A percentile compares a stretch with the other conserved stretches of the same genome.
These are phyloP conservation scores for Catocala fraxini DNA, from an alignment of 2,888 invertebrate species.

Conservation along the genomic window DNA sequence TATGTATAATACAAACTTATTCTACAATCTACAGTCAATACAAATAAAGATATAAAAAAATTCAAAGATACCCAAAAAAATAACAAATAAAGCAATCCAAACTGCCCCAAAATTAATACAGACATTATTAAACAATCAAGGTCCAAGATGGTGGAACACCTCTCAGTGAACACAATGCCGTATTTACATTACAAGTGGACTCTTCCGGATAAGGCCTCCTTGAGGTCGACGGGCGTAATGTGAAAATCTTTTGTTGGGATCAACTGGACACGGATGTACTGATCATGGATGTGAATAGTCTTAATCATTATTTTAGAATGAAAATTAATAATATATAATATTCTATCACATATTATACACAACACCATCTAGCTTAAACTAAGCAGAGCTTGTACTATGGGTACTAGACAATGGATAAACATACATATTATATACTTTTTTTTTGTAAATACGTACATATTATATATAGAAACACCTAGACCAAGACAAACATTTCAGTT, in stretches of 20 bases:
- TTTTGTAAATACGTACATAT: no score
- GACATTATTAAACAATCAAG: slow-evolving; percentile 53
- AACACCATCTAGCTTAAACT: no score
- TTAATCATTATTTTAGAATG: not conserved
- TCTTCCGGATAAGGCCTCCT: slow-evolving; percentile 82
- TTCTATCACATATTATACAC: no score
- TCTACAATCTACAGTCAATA: not conserved
- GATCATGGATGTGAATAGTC: slow-evolving; percentile 36
- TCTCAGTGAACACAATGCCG: slow-evolving; percentile 67
- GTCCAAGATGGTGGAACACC: slow-evolving; percentile 56
- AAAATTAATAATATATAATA: no score
- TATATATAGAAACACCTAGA: no score
- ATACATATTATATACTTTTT: no score
- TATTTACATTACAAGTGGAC: slow-evolving; percentile 85
- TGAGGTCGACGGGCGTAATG: slow-evolving; percentile 79
- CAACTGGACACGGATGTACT: slow-evolving; percentile 53
- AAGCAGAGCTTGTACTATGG: no score
- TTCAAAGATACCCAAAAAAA: not conserved
- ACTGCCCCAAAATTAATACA: slow-evolving; percentile 21
- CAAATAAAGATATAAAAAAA: not conserved
- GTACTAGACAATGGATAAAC: no score
- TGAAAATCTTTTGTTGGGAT: slow-evolving; percentile 80
- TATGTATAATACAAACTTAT: not conserved
- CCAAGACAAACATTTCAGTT: no score
- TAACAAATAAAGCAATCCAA: slow-evolving; percentile 6